Conservation (phyloP, 2,888 invertebrate genomes). For the Dryobotodes eremita region DNA sequence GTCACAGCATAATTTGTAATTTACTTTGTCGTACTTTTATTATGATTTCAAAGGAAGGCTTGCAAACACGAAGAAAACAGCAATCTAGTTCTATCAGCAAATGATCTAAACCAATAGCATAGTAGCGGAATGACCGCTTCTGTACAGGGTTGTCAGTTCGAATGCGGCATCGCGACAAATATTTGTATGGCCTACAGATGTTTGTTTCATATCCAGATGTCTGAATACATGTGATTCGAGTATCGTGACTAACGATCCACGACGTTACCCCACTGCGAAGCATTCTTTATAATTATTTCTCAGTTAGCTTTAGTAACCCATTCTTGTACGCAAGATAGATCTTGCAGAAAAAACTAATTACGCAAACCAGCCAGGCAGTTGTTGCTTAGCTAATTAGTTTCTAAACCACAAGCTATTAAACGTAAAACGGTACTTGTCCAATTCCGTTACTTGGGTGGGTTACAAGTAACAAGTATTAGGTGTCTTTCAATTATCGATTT, state of each 20-base stretch:
- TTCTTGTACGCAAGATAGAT: constrained; percentile 36
- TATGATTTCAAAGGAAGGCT: not conserved
- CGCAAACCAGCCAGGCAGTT: constrained; percentile 41
- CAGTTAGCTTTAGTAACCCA: constrained; percentile 11
- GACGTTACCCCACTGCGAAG: constrained; percentile 11
- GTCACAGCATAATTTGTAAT: not conserved
- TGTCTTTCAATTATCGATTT: constrained; percentile 26
- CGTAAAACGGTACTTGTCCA: constrained; percentile 54
- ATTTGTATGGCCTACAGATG: constrained; percentile 57
- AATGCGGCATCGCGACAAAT: constrained; percentile 35
- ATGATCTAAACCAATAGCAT: not conserved
- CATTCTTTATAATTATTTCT: constrained; percentile 34
- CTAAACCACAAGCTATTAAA: constrained; percentile 59
- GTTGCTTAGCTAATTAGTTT: constrained; percentile 56
- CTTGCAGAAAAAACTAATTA: constrained; percentile 59
- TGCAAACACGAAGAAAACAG: constrained; percentile 1
- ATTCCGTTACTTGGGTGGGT: constrained; percentile 41
- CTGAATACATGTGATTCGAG: constrained; percentile 29
- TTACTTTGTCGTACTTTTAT: constrained; percentile 5
- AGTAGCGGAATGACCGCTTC: constrained; percentile 5
- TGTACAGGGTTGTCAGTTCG: constrained; percentile 25
- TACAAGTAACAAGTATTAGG: constrained; percentile 10
- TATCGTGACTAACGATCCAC: constrained; percentile 1
- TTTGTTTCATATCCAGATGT: constrained; percentile 54
- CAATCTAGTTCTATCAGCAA: constrained; percentile 2